phyloP scores from a whole-genome alignment of 2,888 invertebrate genomes.

The Diachrysia chrysitis region DNA sequence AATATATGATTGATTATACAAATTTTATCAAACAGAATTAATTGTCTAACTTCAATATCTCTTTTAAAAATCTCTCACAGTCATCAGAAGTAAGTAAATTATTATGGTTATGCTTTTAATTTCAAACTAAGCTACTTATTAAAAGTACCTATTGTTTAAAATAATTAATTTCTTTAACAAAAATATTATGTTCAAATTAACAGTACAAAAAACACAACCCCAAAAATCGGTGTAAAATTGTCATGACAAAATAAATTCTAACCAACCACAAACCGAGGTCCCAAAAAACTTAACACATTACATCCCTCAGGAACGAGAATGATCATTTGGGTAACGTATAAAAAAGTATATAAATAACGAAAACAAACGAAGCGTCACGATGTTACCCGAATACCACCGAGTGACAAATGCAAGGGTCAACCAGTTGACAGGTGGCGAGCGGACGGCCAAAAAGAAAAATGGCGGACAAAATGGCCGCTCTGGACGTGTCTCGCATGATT shows the following conservation, averaged over 20 bases:
- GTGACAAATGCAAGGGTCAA: slow-evolving; percentile 75
- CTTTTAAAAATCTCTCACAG: no score
- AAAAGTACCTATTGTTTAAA: no score
- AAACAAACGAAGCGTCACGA: slow-evolving; percentile 58
- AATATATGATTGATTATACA: no score
- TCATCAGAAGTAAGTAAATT: no score
- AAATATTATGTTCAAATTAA: no score
- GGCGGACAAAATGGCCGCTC: slow-evolving; percentile 61
- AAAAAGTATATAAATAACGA: slow-evolving; percentile 59
- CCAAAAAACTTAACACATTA: slow-evolving; percentile 49
- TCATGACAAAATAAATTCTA: slow-evolving; percentile 18
- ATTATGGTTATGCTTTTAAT: no score
- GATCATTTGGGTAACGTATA: slow-evolving; percentile 36
- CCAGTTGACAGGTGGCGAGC: slow-evolving; percentile 66
- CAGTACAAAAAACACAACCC: not conserved
- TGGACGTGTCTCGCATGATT: slow-evolving; percentile 51
- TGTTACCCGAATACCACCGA: slow-evolving; percentile 60
- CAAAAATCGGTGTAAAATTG: not conserved
- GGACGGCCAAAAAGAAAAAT: slow-evolving; percentile 63
- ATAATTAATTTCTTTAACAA: no score
- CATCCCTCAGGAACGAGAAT: slow-evolving; percentile 34
- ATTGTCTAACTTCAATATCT: not conserved
- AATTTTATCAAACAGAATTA: no score
- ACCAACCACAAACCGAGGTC: slow-evolving; percentile 16
- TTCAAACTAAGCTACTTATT: no score